These are phyloP conservation scores for Hydrotaea diabolus DNA, from an alignment of 2,888 invertebrate species.

Conservation along the genomic window DNA sequence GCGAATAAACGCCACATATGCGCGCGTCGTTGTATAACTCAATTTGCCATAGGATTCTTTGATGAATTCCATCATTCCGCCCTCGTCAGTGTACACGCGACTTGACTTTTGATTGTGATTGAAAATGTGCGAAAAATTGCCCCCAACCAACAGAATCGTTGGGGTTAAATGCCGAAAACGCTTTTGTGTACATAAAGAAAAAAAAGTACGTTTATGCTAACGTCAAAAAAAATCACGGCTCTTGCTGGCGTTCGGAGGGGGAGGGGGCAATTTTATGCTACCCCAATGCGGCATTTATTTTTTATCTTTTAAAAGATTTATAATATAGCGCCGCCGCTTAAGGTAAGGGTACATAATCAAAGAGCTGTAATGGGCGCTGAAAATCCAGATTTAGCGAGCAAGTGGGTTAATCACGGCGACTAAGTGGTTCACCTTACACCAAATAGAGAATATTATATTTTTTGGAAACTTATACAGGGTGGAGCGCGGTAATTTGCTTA, in stretches of 20 bases:
- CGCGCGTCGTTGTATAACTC: constrained; percentile 39
- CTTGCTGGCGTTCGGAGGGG: background rate
- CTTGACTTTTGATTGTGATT: constrained; percentile 43
- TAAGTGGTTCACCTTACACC: background rate
- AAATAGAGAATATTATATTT: background rate
- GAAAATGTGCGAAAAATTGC: constrained; percentile 42
- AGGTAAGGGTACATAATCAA: background rate
- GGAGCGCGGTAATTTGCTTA: too few species aligned
- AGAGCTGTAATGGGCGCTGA: background rate
- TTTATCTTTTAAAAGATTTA: constrained; percentile 62
- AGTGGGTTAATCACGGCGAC: background rate
- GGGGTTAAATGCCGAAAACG: constrained; percentile 42
- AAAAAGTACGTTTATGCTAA: background rate
- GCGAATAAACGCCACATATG: constrained; percentile 4
- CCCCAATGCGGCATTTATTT: constrained; percentile 33
- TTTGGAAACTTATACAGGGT: too few species aligned
- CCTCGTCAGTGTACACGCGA: constrained; percentile 39
- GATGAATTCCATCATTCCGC: background rate
- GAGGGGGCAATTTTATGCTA: background rate
- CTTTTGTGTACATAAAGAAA: background rate
- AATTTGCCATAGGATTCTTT: constrained; percentile 52
- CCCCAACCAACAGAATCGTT: background rate
- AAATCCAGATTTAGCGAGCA: background rate
- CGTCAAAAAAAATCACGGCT: constrained; percentile 28
- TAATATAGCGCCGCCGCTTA: constrained; percentile 63